Evolutionary conservation across 2,113 vertebrate genomes (phyloP), one percentile per base, ranked within the genome.

Genomic region (Ptilonorhynchus violaceus): DNA sequence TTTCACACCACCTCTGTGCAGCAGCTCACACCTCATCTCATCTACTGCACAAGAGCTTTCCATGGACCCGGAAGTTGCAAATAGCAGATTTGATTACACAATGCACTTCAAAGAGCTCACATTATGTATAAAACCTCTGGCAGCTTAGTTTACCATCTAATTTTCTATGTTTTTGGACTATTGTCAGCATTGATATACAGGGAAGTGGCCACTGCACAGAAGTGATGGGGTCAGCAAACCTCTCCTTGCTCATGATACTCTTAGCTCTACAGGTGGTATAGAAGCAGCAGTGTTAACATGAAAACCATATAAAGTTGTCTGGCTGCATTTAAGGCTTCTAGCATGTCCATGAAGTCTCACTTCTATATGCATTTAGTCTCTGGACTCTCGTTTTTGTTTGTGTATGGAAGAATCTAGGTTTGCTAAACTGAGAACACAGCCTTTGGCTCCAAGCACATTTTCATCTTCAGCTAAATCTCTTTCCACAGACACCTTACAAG

Each of bases 401-500:
- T 17, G 3, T 35, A 12, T 13, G 1, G 31, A n/a, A 1, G 0
- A 86, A 42, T 5, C 31, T 33, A 35, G 11, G 28, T 52, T 88
- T 62, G 74, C 69, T 39, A 77, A 82, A 66, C 9, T 70, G 33
- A 75, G 15, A 83, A 85, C 16, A 27, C 0, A n/a, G 13, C 3
- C 4, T 4, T 55, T 60, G 23, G 28, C 56, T 50, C 20, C 16
- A n/a, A 82, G 27, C 3, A 3, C 8, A 5, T 12, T 93, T 78
- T 56, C 85, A 11, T 47, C 46, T 74, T 69, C 67, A 52, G 33
- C 35, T 74, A 55, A 76, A n/a, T 19, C 33, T 60, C 76, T 69
- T 64, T 70, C 33, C 30, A 55, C 22, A 33, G 30, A 88, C 46
- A 13, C 15, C 9, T 62, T 33, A 58, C 1, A 8, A 35, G 15